Conservation (phyloP, 2,113 vertebrate genomes). For the Anguilla japonica region DNA sequence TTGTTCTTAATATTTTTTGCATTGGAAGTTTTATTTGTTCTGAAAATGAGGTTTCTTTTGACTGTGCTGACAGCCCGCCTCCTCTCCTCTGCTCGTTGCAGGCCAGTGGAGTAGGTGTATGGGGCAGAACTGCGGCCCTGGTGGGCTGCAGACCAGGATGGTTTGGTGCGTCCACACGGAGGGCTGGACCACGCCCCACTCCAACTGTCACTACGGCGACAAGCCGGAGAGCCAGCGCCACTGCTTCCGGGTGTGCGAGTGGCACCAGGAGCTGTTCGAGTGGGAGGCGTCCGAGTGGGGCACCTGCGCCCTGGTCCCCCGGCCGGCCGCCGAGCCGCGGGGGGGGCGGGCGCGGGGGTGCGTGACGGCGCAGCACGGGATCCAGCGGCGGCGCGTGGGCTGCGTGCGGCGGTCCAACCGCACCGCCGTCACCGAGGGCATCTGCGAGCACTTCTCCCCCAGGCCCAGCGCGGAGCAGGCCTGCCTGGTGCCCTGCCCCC, state of each 20-base stretch:
- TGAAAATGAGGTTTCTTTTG: not conserved
- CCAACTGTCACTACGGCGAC: slow-evolving; percentile 77
- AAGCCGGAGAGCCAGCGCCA: slow-evolving; percentile 81
- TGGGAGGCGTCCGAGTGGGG: slow-evolving; percentile 91
- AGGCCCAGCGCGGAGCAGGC: slow-evolving; percentile 82
- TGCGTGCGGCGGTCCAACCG: slow-evolving; percentile 83
- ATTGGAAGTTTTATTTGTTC: not conserved
- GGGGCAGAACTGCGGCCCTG: slow-evolving; percentile 83
- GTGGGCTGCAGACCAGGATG: slow-evolving; percentile 79
- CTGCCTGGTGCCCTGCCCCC: slow-evolving; percentile 90
- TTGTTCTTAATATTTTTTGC: not conserved
- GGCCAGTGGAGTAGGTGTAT: slow-evolving; percentile 91
- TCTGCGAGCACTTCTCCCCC: slow-evolving; percentile 86
- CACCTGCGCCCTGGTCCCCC: slow-evolving; percentile 70
- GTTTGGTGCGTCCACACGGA: slow-evolving; percentile 90
- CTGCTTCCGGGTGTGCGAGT: slow-evolving; percentile 92
- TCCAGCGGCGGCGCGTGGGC: slow-evolving; percentile 78
- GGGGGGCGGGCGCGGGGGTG: slow-evolving; percentile 62
- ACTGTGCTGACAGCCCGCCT: not conserved
- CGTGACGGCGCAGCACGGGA: slow-evolving; percentile 88
- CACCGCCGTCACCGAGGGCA: slow-evolving; percentile 71
- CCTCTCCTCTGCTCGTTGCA: slow-evolving; percentile 54
- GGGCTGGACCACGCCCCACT: slow-evolving; percentile 86
- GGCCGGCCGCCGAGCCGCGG: slow-evolving; percentile 56
- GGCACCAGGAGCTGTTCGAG: slow-evolving; percentile 89